Evolutionary conservation across 2,888 invertebrate species (phyloP).

Genomic region (Liodrosophila aerea): DNA sequence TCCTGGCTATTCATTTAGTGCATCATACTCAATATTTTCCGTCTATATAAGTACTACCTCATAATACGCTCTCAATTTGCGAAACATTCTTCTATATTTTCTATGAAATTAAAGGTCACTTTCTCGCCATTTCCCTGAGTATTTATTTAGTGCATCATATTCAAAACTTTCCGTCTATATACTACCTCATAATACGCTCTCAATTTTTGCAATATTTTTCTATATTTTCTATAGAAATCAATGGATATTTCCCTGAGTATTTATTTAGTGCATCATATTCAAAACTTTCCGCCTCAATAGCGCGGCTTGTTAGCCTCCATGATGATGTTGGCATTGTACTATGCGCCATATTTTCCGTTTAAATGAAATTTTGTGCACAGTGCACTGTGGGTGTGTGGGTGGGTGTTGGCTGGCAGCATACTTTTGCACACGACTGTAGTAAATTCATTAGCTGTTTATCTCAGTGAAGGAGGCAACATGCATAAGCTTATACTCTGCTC

Average conservation of each 20-base stretch:
- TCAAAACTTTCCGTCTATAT: not conserved
- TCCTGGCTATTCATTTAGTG: too few species aligned
- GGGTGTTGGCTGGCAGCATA: not conserved
- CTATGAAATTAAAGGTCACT: too few species aligned
- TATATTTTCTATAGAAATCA: too few species aligned
- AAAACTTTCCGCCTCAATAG: constrained; percentile 7
- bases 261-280: not conserved
- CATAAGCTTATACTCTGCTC: not conserved
- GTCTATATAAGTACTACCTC: too few species aligned
- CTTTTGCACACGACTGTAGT: constrained; percentile 35
- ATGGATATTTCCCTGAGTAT: constrained; percentile 10
- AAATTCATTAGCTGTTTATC: constrained; percentile 57
- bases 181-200: too few species aligned
- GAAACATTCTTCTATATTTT: too few species aligned
- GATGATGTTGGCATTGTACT: constrained; percentile 35
- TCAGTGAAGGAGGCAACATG: constrained; percentile 3
- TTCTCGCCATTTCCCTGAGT: too few species aligned
- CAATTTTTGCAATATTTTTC: too few species aligned
- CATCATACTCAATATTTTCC: too few species aligned
- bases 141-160: not conserved
- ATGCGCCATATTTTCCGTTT: constrained; percentile 63
- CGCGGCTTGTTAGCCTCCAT: constrained; percentile 26
- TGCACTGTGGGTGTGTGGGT: constrained; percentile 31
- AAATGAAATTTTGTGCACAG: constrained; percentile 74
- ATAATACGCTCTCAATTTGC: too few species aligned